Conservation (phyloP, 2,888 invertebrate species). For the Cerastis rubricosa region DNA sequence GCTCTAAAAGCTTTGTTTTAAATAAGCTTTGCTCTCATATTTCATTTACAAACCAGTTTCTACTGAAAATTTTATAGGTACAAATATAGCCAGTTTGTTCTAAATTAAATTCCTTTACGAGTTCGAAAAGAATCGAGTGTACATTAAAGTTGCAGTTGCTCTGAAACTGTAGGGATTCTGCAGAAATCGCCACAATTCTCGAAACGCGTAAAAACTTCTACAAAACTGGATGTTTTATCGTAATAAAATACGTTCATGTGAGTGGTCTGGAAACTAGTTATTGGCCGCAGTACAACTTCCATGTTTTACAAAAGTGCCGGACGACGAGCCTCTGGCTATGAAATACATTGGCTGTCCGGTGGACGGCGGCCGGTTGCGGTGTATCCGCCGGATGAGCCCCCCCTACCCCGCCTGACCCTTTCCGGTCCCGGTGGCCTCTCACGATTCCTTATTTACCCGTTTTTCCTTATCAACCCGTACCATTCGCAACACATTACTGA, state of each 20-base stretch:
- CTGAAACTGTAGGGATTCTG: slow-evolving; percentile 23
- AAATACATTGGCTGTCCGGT: slow-evolving; percentile 73
- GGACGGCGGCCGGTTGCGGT: slow-evolving; percentile 72
- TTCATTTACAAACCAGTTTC: slow-evolving; percentile 40
- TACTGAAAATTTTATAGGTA: slow-evolving; percentile 27
- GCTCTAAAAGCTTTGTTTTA: slow-evolving; percentile 38
- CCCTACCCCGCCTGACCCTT: slow-evolving; percentile 76
- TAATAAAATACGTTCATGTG: slow-evolving; percentile 67
- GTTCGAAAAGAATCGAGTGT: slow-evolving; percentile 43
- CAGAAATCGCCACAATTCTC: slow-evolving; percentile 26
- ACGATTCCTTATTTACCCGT: slow-evolving; percentile 88
- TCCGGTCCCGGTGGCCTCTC: slow-evolving; percentile 76
- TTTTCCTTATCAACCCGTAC: slow-evolving; percentile 88
- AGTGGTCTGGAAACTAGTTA: slow-evolving; percentile 56
- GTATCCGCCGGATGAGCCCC: slow-evolving; percentile 80
- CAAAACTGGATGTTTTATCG: slow-evolving; percentile 40
- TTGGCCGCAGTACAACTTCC: slow-evolving; percentile 68
- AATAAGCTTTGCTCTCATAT: slow-evolving; percentile 42
- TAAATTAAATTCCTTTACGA: slow-evolving; percentile 43
- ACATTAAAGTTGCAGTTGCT: slow-evolving; percentile 28
- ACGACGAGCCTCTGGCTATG: slow-evolving; percentile 71
- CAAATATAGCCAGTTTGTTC: slow-evolving; percentile 33
- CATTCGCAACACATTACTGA: slow-evolving; percentile 87
- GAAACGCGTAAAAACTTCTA: slow-evolving; percentile 36
- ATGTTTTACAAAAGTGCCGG: slow-evolving; percentile 77